Conservation (phyloP, 2,888 invertebrate genomes). For the Linnaemya tessellans region DNA sequence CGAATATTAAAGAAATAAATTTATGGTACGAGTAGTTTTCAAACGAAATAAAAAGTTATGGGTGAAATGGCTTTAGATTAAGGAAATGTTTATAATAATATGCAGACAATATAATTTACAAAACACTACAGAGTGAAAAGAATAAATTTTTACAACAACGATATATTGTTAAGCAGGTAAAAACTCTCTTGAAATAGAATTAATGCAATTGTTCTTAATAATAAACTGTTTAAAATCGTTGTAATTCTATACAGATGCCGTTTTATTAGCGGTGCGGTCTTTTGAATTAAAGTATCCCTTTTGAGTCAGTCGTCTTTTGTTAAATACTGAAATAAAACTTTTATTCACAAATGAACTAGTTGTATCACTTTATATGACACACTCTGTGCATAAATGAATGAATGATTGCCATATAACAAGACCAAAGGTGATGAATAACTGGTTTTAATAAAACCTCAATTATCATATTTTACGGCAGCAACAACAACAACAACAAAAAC, state of each 20-base stretch:
- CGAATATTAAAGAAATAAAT: slow-evolving; percentile 51
- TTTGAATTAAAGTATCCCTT: too few species aligned
- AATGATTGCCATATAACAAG: slow-evolving; percentile 59
- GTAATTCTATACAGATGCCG: too few species aligned
- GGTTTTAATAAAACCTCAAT: slow-evolving; percentile 62
- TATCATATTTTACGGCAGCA: slow-evolving; percentile 47
- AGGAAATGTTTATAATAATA: slow-evolving; percentile 6
- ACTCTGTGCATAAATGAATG: slow-evolving; percentile 18
- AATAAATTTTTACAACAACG: background rate
- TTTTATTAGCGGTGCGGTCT: too few species aligned
- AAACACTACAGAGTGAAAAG: slow-evolving; percentile 1
- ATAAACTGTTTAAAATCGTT: too few species aligned
- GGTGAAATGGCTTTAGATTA: slow-evolving; percentile 44
- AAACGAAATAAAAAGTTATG: slow-evolving; percentile 20
- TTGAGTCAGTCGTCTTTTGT: too few species aligned
- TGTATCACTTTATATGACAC: background rate
- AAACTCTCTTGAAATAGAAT: too few species aligned
- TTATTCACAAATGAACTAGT: too few species aligned
- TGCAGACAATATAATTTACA: background rate
- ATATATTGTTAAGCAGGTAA: too few species aligned
- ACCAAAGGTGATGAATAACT: slow-evolving; percentile 68
- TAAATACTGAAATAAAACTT: too few species aligned
- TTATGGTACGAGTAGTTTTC: slow-evolving; percentile 13
- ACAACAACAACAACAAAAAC: slow-evolving; percentile 43
- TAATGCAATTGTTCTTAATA: too few species aligned